Percentiles rank a stretch among this genome's conserved stretches.
Conservation (phyloP, 2,888 invertebrate genomes). For the Macaria liturata region DNA sequence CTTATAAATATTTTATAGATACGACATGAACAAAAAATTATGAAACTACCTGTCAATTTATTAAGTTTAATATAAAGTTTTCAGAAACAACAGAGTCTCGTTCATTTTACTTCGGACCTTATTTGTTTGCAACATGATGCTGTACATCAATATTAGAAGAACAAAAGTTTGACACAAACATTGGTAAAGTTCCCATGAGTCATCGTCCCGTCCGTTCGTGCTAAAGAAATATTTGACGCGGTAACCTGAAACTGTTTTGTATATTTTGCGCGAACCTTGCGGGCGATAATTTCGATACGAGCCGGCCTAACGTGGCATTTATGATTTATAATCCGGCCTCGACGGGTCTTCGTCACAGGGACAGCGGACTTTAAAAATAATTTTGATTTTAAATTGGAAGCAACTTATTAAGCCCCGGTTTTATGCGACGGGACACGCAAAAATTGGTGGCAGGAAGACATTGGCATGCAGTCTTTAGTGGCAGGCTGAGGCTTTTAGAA, state of each 20-base stretch:
- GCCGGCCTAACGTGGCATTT: slow-evolving; percentile 72
- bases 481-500: slow-evolving; percentile 9
- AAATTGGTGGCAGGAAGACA: slow-evolving; percentile 40
- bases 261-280: slow-evolving; percentile 69
- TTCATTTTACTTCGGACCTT: too few relatives aligned
- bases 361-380: slow-evolving; percentile 71
- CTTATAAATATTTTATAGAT: too few relatives aligned
- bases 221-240: slow-evolving; percentile 69
- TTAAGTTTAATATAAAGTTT: too few relatives aligned
- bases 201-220: slow-evolving; percentile 57
- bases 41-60: too few relatives aligned
- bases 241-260: slow-evolving; percentile 78
- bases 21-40: too few relatives aligned
- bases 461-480: slow-evolving; percentile 25
- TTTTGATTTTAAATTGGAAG: slow-evolving; percentile 77
- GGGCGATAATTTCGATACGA: slow-evolving; percentile 77
- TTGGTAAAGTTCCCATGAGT: slow-evolving; percentile 53
- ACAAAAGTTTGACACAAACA: not conserved
- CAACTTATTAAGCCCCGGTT: slow-evolving; percentile 69
- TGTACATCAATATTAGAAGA: too few relatives aligned
- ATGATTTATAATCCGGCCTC: slow-evolving; percentile 80
- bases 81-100: too few relatives aligned
- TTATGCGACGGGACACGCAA: slow-evolving; percentile 61
- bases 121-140: too few relatives aligned
- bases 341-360: slow-evolving; percentile 70